Conservation (phyloP, 2,113 vertebrate genomes). For the Odontophorus gujanensis region DNA sequence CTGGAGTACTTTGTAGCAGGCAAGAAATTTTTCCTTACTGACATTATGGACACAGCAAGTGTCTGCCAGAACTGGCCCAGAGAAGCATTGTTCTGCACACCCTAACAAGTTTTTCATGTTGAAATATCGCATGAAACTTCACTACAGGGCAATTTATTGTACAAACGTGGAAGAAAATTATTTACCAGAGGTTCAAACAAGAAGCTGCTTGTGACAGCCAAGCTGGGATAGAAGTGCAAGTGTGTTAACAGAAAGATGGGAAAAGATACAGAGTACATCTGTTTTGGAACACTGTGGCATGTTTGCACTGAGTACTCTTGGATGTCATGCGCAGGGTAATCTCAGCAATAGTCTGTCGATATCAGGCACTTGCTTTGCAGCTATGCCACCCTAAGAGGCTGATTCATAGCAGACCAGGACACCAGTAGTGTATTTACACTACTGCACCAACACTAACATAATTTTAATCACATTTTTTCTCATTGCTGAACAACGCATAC, state of each 20-base stretch:
- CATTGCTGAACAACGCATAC: not conserved
- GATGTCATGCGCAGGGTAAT: not conserved
- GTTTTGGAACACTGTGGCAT: not conserved
- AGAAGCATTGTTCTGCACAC: not conserved
- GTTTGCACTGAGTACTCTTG: not conserved
- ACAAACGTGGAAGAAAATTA: not conserved
- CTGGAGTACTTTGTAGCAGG: not conserved
- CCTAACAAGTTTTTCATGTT: not conserved
- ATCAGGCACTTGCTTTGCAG: not conserved
- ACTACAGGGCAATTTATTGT: not conserved
- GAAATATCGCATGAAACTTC: not conserved
- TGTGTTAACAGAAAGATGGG: not conserved
- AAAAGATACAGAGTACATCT: not conserved
- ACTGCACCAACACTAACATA: not conserved
- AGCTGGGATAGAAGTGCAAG: not conserved
- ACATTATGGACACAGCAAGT: accelerated
- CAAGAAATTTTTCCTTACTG: not conserved
- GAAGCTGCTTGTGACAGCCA: not conserved
- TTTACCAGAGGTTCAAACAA: not conserved
- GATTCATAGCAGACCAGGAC: not conserved
- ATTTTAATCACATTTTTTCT: not conserved
- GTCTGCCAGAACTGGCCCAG: not conserved
- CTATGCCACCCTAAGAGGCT: not conserved
- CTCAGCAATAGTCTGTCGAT: not conserved
- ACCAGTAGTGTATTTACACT: not conserved